Conservation (phyloP, 37 sponge, comb jelly and placozoan genomes). For the Dysidea cf. avara region DNA sequence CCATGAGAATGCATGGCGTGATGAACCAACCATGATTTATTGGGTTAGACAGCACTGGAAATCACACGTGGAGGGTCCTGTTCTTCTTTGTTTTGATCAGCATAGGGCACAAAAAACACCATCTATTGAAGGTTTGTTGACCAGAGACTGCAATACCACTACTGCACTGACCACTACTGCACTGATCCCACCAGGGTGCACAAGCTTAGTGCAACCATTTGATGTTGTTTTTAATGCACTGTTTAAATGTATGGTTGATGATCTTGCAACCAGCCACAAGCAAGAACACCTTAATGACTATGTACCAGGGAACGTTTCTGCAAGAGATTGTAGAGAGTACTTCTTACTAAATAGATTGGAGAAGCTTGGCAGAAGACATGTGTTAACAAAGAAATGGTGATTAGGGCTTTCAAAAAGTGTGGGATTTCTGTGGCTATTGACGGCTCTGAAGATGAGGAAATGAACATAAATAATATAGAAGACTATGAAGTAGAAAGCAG, state of each 20-base stretch:
- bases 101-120: constrained; percentile 31
- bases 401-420: constrained; percentile 37
- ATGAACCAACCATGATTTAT: no score
- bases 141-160: constrained; percentile 6
- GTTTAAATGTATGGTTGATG: no score
- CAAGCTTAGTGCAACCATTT: constrained; percentile 49
- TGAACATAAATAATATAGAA: constrained; percentile 27
- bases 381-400: constrained; percentile 40
- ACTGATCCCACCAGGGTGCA: no score
- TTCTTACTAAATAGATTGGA: constrained; percentile 49
- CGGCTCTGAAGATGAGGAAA: constrained; percentile 39
- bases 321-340: constrained; percentile 20
- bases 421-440: constrained; percentile 39
- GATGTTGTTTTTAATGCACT: no score
- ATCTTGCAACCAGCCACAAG: no score
- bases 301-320: constrained; percentile 21
- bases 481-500: constrained; percentile 25
- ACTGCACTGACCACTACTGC: constrained; percentile 26
- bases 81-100: constrained; percentile 28
- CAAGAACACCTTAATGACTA: constrained; percentile 42
- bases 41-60: no score
- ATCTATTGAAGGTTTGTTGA: neutral
- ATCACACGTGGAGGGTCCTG: constrained; percentile 18
- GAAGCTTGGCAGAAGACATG: constrained; percentile 55
- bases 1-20: no score